Conservation (phyloP, 2,888 invertebrate genomes). For the Andrena camellia region DNA sequence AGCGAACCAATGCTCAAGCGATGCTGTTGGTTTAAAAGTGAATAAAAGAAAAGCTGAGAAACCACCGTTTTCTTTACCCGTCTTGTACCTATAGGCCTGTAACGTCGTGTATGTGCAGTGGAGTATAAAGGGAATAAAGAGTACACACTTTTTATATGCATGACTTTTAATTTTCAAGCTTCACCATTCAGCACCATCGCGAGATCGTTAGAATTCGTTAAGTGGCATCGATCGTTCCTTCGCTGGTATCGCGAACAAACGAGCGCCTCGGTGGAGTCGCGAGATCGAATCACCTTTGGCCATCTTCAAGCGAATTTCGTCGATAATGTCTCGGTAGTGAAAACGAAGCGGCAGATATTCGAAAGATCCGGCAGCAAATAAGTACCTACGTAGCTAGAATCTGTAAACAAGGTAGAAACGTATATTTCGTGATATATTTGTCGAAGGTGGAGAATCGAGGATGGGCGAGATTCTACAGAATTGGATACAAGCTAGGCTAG, state of each 20-base stretch:
- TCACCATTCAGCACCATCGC: background rate
- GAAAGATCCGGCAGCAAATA: background rate
- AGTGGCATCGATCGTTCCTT: background rate
- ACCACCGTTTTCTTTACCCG: constrained; percentile 70
- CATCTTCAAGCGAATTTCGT: background rate
- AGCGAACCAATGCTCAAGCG: constrained; percentile 76
- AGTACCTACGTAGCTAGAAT: too few species aligned
- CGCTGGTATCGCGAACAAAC: constrained; percentile 13
- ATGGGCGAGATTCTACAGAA: constrained; percentile 88
- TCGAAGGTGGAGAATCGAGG: background rate
- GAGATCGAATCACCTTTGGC: background rate
- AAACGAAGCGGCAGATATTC: background rate
- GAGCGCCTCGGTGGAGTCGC: background rate
- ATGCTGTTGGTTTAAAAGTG: constrained; percentile 76
- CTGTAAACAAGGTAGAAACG: background rate
- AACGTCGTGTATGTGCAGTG: constrained; percentile 70
- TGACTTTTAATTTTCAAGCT: constrained; percentile 68
- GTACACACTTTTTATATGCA: constrained; percentile 75
- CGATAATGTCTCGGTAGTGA: background rate
- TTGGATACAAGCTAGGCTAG: constrained; percentile 88
- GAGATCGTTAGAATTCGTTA: background rate
- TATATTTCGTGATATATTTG: background rate
- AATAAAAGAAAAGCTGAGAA: constrained; percentile 76
- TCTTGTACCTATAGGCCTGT: constrained; percentile 72
- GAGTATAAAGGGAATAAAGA: constrained; percentile 69